Base-by-base conservation (phyloP, 2,888 invertebrate species). In the Lagria hirta region DNA sequence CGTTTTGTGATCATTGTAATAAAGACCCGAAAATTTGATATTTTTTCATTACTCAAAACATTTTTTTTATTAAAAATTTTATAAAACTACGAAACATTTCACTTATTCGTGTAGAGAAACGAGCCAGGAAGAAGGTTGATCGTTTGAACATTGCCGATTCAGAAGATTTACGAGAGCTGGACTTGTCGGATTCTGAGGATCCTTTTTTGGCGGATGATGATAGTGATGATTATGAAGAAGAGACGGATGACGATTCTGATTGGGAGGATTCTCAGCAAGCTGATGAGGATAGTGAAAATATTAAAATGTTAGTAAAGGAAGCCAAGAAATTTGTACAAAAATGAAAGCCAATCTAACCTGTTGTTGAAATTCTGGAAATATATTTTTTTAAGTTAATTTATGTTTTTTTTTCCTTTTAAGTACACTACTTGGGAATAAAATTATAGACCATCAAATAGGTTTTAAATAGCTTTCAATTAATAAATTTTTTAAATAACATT, bases 1-100 rank as follows among this genome's bases (percentile, higher is more conserved):
- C 43, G 10, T 45, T 28, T 36, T 58, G 58, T 32, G 26, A 43
- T n/a, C 54, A 58, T 24, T 56, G 57, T 42, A 44, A 41, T 7
- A 37, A 38, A 27, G 47, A 47, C 14, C 17, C 23, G 7, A 32
- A 33, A n/a, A n/a, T n/a, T n/a, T n/a, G n/a, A n/a, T n/a, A 3
- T 17, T 16, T 4, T 20, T 2, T 26, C 10, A 32, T 10, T 12
- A 32, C 8, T 8, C 15, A n/a, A n/a, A n/a, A n/a, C n/a, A n/a
- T n/a, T n/a, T n/a, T n/a, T n/a, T n/a, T n/a, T n/a, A n/a, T n/a
- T 13, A 13, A 7, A 8, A 33, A 1, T 21, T 33, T 33, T 21
- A 6, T 11, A 5, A 12, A 14, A 7, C n/a, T n/a, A n/a, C n/a
- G n/a, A n/a, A n/a, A n/a, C n/a, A n/a, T n/a, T n/a, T n/a, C n/a